Conservation (phyloP, 1,140 invertebrate species). For the Nixonia krombeini region DNA sequence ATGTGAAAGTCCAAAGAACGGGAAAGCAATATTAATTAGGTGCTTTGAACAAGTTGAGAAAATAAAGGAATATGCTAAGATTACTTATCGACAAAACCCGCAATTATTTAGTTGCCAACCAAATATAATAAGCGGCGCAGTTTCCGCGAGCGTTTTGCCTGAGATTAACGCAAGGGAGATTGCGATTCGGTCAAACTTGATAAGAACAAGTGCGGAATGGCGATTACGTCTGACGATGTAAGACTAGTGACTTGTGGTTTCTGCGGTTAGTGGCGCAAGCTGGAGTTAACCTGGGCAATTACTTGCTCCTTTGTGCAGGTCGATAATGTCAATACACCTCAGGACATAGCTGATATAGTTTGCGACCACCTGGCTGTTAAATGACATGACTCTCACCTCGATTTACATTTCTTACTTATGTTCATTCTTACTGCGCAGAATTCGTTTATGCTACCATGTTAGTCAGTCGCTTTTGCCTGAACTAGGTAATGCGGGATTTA, state of each 20-base stretch:
- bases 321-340: constrained; percentile 47
- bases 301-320: constrained; percentile 48
- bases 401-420: neutral
- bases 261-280: constrained; percentile 43
- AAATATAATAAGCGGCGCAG: no score
- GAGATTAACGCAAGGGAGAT: neutral
- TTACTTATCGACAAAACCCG: no score
- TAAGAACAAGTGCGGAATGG: constrained; percentile 32
- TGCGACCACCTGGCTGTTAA: constrained; percentile 28
- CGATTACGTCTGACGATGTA: constrained; percentile 32
- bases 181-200: constrained; percentile 24
- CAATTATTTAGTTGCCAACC: no score
- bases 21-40: no score
- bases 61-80: no score
- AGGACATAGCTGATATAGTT: constrained; percentile 26
- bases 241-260: constrained; percentile 36
- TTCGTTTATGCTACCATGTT: no score
- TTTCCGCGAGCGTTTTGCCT: neutral
- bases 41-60: no score
- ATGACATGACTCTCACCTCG: constrained; percentile 4
- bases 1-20: no score
- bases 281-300: constrained; percentile 55
- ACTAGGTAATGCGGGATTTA: neutral
- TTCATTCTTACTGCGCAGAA: neutral
- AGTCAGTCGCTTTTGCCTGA: neutral